These are phyloP conservation scores for Genyomyrus donnyi DNA, from an alignment of 2,113 vertebrate genomes.

Conservation along the genomic window DNA sequence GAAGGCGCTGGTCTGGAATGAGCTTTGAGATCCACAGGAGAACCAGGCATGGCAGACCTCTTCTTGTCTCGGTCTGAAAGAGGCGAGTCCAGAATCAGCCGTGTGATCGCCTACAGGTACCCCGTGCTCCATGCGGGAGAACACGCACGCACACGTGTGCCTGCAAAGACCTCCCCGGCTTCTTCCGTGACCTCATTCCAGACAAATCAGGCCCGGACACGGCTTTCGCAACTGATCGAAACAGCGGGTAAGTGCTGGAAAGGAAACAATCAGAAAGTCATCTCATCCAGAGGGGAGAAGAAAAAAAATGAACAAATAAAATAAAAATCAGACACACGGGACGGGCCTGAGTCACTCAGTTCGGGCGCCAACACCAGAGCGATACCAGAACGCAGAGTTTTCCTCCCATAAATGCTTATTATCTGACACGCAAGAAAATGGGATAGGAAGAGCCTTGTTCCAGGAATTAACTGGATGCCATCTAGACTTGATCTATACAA, in stretches of 20 bases:
- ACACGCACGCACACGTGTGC: background rate
- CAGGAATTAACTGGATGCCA: conserved; percentile 55
- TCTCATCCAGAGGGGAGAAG: background rate
- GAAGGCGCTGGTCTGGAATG: conserved; percentile 89
- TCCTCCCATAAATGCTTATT: background rate
- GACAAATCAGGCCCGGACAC: background rate
- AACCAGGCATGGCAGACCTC: conserved; percentile 93
- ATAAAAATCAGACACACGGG: conserved; percentile 3
- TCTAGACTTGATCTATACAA: conserved; percentile 39
- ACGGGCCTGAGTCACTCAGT: background rate
- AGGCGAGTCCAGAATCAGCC: conserved; percentile 25
- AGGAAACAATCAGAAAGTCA: background rate
- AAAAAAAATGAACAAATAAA: background rate
- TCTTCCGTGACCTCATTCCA: conserved; percentile 4
- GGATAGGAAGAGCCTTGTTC: background rate
- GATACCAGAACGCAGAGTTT: background rate
- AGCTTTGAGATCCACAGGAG: conserved; percentile 94
- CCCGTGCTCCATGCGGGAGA: background rate
- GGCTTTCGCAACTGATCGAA: background rate
- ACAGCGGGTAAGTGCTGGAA: background rate
- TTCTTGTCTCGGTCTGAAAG: conserved; percentile 84
- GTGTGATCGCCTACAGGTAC: background rate
- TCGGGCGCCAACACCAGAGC: background rate
- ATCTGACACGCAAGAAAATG: background rate
- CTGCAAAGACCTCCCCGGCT: background rate